These are phyloP conservation scores for Tachysurus vachellii DNA, from an alignment of 2,113 vertebrate species.

Conservation along the genomic window DNA sequence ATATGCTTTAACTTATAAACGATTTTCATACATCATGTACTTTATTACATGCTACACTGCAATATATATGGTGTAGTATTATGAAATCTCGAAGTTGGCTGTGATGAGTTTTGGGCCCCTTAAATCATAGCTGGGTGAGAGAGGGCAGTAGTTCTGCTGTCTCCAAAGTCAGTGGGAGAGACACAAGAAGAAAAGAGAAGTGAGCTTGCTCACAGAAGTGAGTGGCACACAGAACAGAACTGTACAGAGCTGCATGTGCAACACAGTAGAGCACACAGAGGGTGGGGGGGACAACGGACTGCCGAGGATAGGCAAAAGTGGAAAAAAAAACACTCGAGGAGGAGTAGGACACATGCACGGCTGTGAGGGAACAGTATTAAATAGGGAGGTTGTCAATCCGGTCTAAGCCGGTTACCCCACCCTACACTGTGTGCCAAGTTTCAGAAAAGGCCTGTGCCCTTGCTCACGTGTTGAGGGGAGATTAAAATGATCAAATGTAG, in stretches of 20 bases:
- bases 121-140: not conserved
- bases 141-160: constrained; percentile 44
- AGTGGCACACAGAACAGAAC: constrained; percentile 31
- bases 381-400: constrained; percentile 82
- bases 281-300: constrained; percentile 49
- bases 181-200: constrained; percentile 27
- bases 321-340: constrained; percentile 71
- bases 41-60: not conserved
- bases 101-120: not conserved
- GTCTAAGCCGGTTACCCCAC: constrained; percentile 84
- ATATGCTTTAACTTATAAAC: not conserved
- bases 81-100: not conserved
- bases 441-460: constrained; percentile 79
- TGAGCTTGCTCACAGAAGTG: constrained; percentile 59
- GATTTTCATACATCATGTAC: not conserved
- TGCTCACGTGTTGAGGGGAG: constrained; percentile 72
- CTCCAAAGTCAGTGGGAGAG: constrained; percentile 51
- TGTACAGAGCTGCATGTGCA: constrained; percentile 58
- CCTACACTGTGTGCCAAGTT: constrained; percentile 78
- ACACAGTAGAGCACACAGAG: constrained; percentile 56
- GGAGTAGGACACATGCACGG: constrained; percentile 67
- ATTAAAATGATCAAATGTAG: constrained; percentile 79
- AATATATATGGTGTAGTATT: not conserved
- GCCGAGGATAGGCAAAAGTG: constrained; percentile 64
- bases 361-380: constrained; percentile 77